These are phyloP conservation scores for Neoaliturus tenellus DNA, from an alignment of 2,888 invertebrate genomes.

Conservation along the genomic window DNA sequence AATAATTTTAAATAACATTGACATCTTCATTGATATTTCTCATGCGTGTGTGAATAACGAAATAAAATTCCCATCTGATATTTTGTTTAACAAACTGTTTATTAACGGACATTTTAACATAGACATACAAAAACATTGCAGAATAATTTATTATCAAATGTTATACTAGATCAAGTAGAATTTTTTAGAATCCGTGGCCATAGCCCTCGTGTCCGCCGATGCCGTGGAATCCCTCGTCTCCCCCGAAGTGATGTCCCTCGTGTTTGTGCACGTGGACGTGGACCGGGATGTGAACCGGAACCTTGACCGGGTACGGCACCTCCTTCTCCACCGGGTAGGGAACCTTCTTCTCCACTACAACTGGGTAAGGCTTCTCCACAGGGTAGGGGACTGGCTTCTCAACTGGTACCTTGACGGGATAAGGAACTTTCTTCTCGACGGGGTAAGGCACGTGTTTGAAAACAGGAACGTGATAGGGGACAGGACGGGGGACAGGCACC, in stretches of 20 bases:
- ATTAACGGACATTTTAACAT: too few species aligned
- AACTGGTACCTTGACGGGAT: slow-evolving; percentile 60
- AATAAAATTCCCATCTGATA: too few species aligned
- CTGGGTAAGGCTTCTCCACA: slow-evolving; percentile 58
- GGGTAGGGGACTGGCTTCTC: slow-evolving; percentile 62
- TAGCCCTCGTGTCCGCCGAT: slow-evolving; percentile 44
- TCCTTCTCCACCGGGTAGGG: slow-evolving; percentile 62
- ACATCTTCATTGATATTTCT: too few species aligned
- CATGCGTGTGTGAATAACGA: too few species aligned
- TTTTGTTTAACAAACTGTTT: too few species aligned
- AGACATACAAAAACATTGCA: too few species aligned
- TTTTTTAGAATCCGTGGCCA: background rate
- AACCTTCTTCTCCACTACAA: slow-evolving; percentile 62
- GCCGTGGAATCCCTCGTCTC: slow-evolving; percentile 65
- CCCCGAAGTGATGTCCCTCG: slow-evolving; percentile 64
- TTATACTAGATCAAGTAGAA: too few species aligned
- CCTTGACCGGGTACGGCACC: slow-evolving; percentile 58
- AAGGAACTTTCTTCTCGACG: slow-evolving; percentile 55
- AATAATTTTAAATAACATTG: too few species aligned
- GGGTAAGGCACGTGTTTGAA: slow-evolving; percentile 60
- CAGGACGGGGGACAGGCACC: slow-evolving; percentile 58
- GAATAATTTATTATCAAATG: too few species aligned
- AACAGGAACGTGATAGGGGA: slow-evolving; percentile 61
- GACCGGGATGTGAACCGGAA: slow-evolving; percentile 74
- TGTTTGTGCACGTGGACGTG: slow-evolving; percentile 72